phyloP scores from a whole-genome alignment of 2,888 invertebrate genomes.

The Oxycera nigricornis region DNA sequence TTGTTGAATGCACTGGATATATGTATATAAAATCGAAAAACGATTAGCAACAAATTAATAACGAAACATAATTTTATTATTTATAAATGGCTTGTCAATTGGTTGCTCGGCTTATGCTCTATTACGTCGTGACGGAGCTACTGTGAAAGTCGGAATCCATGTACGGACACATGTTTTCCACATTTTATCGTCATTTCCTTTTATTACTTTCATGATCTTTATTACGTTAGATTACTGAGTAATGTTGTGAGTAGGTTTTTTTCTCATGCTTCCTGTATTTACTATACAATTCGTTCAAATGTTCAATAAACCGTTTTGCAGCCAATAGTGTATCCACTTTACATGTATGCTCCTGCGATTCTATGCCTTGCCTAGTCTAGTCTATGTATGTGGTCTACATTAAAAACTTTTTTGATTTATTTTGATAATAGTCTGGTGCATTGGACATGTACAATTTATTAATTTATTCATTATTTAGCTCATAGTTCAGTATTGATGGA shows the following conservation, averaged over 20 bases:
- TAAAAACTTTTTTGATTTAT: background rate
- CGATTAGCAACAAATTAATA: background rate
- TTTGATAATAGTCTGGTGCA: constrained; percentile 23
- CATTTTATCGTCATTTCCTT: too few species aligned
- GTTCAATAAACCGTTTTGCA: too few species aligned
- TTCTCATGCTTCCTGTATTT: too few species aligned
- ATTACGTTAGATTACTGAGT: too few species aligned
- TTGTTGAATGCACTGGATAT: background rate
- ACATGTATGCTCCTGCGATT: background rate
- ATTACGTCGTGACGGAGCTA: too few species aligned
- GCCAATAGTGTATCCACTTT: too few species aligned
- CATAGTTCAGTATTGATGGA: background rate
- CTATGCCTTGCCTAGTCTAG: background rate
- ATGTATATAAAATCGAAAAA: background rate
- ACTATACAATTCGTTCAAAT: too few species aligned
- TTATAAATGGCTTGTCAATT: background rate
- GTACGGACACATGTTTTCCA: too few species aligned
- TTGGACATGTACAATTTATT: constrained; percentile 33
- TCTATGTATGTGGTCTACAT: background rate
- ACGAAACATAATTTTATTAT: background rate
- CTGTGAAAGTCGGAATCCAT: too few species aligned
- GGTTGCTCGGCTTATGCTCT: too few species aligned
- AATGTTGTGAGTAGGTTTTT: too few species aligned
- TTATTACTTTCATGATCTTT: too few species aligned
- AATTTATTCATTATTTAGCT: background rate